phyloP scores from a whole-genome alignment of 1,140 invertebrate species.

The Ceratosolen solmsi region DNA sequence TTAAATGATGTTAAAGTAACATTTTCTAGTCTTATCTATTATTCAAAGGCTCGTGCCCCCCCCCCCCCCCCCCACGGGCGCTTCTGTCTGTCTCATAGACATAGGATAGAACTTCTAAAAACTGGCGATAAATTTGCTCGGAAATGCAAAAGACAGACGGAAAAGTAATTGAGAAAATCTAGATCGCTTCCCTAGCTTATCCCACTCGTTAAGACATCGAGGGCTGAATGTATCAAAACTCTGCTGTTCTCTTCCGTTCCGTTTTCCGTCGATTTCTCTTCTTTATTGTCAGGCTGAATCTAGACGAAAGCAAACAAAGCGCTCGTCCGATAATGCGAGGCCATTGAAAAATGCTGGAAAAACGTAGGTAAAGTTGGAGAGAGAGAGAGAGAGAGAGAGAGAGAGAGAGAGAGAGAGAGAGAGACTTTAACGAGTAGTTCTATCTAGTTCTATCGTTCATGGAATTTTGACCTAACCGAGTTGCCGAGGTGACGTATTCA shows the following conservation, averaged over 20 bases:
- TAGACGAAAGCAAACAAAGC: slow-evolving; percentile 24
- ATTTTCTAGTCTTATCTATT: too few species aligned
- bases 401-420: not conserved
- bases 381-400: slow-evolving; percentile 15
- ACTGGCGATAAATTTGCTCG: too few species aligned
- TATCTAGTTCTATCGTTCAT: slow-evolving; percentile 16
- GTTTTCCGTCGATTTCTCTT: slow-evolving; percentile 15
- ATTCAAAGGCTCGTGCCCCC: too few species aligned
- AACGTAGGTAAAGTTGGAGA: not conserved
- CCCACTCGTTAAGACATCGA: not conserved
- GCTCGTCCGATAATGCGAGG: not conserved
- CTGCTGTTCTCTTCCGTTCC: not conserved
- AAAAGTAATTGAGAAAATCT: slow-evolving; percentile 22
- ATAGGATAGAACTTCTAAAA: too few species aligned
- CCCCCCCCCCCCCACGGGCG: too few species aligned
- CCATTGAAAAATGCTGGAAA: not conserved
- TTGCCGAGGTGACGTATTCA: not conserved
- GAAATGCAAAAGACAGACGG: slow-evolving; percentile 13
- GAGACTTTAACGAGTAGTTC: slow-evolving; percentile 27
- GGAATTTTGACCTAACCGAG: slow-evolving; percentile 34
- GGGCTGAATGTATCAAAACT: slow-evolving; percentile 24
- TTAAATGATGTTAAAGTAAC: too few species aligned
- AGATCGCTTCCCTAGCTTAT: not conserved
- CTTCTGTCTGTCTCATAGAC: too few species aligned
- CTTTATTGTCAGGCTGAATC: slow-evolving; percentile 3